Conservation (phyloP, 2,888 invertebrate species). For the Parthenolecanium corni region DNA sequence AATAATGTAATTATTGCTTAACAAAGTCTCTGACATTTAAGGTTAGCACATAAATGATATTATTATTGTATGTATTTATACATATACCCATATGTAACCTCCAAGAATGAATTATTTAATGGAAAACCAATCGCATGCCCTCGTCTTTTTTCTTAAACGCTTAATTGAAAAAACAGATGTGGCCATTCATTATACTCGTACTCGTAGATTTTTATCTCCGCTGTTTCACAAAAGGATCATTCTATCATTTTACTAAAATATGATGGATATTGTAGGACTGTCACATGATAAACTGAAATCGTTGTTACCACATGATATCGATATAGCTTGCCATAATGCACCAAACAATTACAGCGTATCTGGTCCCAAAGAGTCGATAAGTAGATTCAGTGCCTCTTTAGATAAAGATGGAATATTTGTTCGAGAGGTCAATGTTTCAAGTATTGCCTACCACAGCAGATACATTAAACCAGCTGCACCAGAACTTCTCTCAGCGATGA, state of each 20-base stretch:
- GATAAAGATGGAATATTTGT: constrained; percentile 37
- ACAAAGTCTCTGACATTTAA: too few species aligned
- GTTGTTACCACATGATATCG: constrained; percentile 61
- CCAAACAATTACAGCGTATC: constrained; percentile 81
- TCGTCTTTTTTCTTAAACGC: too few species aligned
- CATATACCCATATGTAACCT: too few species aligned
- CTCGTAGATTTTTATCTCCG: too few species aligned
- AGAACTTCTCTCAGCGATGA: constrained; percentile 39
- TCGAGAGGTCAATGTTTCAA: constrained; percentile 34
- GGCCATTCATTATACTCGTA: too few species aligned
- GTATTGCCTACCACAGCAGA: constrained; percentile 36
- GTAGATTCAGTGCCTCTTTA: constrained; percentile 46
- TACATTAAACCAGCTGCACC: constrained; percentile 41
- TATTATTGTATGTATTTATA: too few species aligned
- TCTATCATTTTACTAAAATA: constrained; percentile 55
- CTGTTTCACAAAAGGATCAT: too few species aligned
- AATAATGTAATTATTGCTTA: too few species aligned
- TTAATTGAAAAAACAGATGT: too few species aligned
- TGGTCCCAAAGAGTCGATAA: constrained; percentile 59
- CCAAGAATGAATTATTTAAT: too few species aligned
- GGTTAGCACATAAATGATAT: too few species aligned
- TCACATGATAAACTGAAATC: constrained; percentile 43
- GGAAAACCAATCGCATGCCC: too few species aligned
- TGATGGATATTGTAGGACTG: constrained; percentile 70
- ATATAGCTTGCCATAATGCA: constrained; percentile 79